Conservation (phyloP, 1,140 invertebrate genomes). For the Hyles euphorbiae region DNA sequence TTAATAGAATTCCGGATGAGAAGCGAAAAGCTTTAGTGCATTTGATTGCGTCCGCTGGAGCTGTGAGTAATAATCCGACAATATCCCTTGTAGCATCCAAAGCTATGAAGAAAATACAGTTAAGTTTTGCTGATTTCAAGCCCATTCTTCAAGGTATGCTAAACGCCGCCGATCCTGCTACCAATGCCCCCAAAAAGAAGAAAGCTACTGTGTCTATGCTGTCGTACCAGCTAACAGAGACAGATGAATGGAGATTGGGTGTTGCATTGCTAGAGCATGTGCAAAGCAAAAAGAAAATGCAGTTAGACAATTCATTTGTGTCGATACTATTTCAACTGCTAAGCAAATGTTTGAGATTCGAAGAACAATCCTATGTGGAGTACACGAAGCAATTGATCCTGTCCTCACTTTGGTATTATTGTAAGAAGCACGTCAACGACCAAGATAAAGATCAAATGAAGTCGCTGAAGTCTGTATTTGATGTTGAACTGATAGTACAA, state of each 20-base stretch:
- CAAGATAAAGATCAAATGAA: constrained; percentile 68
- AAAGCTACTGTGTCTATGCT: constrained; percentile 64
- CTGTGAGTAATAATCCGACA: constrained; percentile 73
- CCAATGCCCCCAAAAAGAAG: constrained; percentile 50
- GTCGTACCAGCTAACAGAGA: constrained; percentile 78
- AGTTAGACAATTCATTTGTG: constrained; percentile 80
- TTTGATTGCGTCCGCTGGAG: constrained; percentile 69
- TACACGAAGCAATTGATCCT: constrained; percentile 93
- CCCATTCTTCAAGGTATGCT: constrained; percentile 79
- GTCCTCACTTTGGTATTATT: constrained; percentile 85
- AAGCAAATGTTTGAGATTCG: constrained; percentile 85
- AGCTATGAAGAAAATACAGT: constrained; percentile 81
- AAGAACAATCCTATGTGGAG: constrained; percentile 89
- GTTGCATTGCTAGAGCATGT: constrained; percentile 88
- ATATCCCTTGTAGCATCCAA: constrained; percentile 78
- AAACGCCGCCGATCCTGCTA: constrained; percentile 50
- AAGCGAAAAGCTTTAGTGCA: constrained; percentile 65
- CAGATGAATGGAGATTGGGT: constrained; percentile 84
- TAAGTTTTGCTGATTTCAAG: constrained; percentile 80
- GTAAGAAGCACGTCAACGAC: constrained; percentile 76
- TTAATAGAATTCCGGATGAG: constrained; percentile 63
- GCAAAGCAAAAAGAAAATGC: constrained; percentile 88
- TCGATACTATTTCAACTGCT: constrained; percentile 88
- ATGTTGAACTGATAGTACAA: constrained; percentile 89
- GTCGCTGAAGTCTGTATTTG: constrained; percentile 78